Evolutionary conservation across 2,113 vertebrate species (phyloP).

Genomic region (Cyphomyrus plagiostoma): DNA sequence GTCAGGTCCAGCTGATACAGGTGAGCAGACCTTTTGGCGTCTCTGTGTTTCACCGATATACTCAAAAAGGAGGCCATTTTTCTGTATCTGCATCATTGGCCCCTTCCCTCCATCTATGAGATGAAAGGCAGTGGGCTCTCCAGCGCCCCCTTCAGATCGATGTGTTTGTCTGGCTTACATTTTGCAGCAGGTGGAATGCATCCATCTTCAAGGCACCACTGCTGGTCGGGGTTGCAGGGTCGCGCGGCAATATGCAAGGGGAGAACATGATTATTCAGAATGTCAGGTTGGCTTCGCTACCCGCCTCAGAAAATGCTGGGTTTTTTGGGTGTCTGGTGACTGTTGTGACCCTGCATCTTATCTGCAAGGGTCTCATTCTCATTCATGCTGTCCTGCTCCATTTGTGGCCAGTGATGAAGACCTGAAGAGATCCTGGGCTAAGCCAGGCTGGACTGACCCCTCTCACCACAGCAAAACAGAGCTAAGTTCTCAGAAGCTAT

Average conservation of each 20-base stretch:
- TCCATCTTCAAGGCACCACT: background rate
- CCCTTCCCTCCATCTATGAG: background rate
- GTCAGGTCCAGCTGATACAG: background rate
- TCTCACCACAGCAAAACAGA: background rate
- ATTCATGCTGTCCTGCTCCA: background rate
- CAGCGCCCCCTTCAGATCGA: background rate
- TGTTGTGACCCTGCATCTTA: background rate
- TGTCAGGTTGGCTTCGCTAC: background rate
- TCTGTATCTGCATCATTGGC: background rate
- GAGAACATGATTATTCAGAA: background rate
- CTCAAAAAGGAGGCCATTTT: background rate
- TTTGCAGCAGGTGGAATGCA: background rate
- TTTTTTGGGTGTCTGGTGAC: background rate
- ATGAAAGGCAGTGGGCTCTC: background rate
- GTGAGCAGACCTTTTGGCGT: background rate
- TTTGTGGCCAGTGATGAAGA: background rate
- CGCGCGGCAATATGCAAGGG: background rate
- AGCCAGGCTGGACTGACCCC: background rate
- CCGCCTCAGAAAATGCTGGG: background rate
- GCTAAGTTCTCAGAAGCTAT: background rate
- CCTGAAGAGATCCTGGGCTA: background rate
- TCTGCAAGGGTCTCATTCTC: background rate
- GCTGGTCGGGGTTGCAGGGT: background rate
- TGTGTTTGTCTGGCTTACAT: background rate
- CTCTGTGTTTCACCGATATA: background rate